These are phyloP conservation scores for Acanthoscelides obtectus DNA, from an alignment of 2,888 invertebrate species.

Conservation along the genomic window DNA sequence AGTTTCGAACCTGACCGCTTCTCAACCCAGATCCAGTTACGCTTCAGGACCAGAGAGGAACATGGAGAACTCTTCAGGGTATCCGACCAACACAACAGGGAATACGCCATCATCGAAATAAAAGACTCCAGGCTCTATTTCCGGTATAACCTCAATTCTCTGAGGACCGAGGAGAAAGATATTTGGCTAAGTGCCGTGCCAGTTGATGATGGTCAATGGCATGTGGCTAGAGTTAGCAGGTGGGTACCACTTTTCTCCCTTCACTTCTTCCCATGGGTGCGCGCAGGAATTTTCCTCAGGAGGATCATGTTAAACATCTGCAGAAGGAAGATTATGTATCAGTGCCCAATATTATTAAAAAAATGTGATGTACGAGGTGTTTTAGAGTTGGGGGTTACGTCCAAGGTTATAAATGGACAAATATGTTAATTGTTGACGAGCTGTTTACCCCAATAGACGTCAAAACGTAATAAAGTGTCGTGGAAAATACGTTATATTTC, in stretches of 20 bases:
- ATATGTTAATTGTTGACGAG: too few species aligned
- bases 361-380: too few species aligned
- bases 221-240: conserved; percentile 80
- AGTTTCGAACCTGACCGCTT: conserved; percentile 92
- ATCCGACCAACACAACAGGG: conserved; percentile 89
- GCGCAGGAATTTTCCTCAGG: too few species aligned
- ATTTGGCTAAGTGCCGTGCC: conserved; percentile 86
- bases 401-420: too few species aligned
- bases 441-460: too few species aligned
- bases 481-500: too few species aligned
- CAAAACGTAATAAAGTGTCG: too few species aligned
- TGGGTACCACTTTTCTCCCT: neutral
- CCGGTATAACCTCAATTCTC: conserved; percentile 87
- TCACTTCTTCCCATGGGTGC: neutral
- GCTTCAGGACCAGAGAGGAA: conserved; percentile 90
- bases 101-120: conserved; percentile 88
- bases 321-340: too few species aligned
- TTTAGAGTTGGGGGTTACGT: too few species aligned
- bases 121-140: conserved; percentile 87
- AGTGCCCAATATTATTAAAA: too few species aligned
- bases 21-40: conserved; percentile 86
- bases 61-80: conserved; percentile 92
- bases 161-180: conserved; percentile 84
- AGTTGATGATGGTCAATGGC: conserved; percentile 96
- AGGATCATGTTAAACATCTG: too few species aligned